Percentiles rank a stretch among this genome's conserved stretches.
Conservation (phyloP, 1,140 invertebrate genomes). For the Halesus radiatus region DNA sequence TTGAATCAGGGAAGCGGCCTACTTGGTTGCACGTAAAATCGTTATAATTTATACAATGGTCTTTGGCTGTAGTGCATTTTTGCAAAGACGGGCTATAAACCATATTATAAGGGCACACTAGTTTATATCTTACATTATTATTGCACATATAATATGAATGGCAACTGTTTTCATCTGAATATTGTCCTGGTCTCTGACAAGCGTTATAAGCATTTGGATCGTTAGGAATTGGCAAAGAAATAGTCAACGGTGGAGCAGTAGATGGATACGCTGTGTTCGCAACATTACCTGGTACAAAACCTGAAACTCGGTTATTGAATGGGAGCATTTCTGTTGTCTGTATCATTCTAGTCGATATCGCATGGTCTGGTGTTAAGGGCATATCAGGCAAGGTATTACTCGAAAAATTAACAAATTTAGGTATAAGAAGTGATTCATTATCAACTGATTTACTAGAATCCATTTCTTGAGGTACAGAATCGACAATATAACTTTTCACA, state of each 20-base stretch:
- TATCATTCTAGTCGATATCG: background rate
- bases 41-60: slow-evolving; percentile 5
- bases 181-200: slow-evolving; percentile 2
- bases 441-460: too few relatives aligned
- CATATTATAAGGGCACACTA: slow-evolving; percentile 23
- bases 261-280: background rate
- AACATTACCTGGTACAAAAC: too few relatives aligned
- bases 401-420: background rate
- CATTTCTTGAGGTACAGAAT: too few relatives aligned
- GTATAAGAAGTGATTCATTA: too few relatives aligned
- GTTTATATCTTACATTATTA: slow-evolving; percentile 21
- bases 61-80: slow-evolving; percentile 16
- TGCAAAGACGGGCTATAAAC: slow-evolving; percentile 25
- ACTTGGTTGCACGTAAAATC: background rate
- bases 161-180: slow-evolving; percentile 19
- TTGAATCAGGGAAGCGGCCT: slow-evolving; percentile 25
- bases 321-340: slow-evolving; percentile 3
- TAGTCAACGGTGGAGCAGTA: background rate
- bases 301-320: background rate
- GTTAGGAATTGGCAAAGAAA: background rate
- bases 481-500: too few relatives aligned
- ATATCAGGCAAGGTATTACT: background rate
- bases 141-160: slow-evolving; percentile 27
- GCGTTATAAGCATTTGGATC: background rate
- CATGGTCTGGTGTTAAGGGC: background rate